Percentiles rank a stretch among this genome's conserved stretches.
Evolutionary conservation across 2,888 invertebrate species (phyloP).

Genomic region (Agrotis exclamationis): DNA sequence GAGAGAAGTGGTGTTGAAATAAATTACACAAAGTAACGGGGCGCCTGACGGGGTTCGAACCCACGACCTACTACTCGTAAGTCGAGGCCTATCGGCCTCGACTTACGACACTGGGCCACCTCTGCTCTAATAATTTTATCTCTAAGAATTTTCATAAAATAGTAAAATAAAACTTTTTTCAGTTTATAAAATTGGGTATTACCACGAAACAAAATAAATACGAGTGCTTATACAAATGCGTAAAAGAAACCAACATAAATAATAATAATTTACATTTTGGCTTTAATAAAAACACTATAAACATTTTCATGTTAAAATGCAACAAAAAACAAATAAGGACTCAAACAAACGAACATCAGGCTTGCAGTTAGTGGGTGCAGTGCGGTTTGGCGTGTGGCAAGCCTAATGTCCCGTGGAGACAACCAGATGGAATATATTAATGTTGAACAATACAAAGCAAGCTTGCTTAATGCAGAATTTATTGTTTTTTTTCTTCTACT

Average conservation of each 20-base stretch:
- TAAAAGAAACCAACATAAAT: constrained; percentile 1
- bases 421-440: constrained; percentile 74
- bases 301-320: constrained; percentile 3
- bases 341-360: constrained; percentile 33
- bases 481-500: constrained; percentile 34
- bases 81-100: too few species aligned
- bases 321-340: constrained; percentile 27
- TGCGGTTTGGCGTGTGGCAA: constrained; percentile 52
- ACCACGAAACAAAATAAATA: constrained; percentile 15
- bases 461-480: constrained; percentile 45
- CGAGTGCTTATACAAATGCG: neutral
- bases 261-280: neutral
- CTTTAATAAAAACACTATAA: constrained; percentile 21
- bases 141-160: constrained; percentile 3
- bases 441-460: constrained; percentile 62
- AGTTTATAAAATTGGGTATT: too few species aligned
- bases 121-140: too few species aligned
- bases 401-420: constrained; percentile 71
- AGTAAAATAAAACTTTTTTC: constrained; percentile 4
- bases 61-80: too few species aligned
- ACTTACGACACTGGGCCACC: too few species aligned
- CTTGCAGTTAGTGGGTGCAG: constrained; percentile 31
- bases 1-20: too few species aligned
- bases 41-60: too few species aligned
- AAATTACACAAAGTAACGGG: too few species aligned